Evolutionary conservation across 2,797 vertebrate species (phyloP), one percentile per base, ranked within the genome.

Genomic region (Sylvia borin): DNA sequence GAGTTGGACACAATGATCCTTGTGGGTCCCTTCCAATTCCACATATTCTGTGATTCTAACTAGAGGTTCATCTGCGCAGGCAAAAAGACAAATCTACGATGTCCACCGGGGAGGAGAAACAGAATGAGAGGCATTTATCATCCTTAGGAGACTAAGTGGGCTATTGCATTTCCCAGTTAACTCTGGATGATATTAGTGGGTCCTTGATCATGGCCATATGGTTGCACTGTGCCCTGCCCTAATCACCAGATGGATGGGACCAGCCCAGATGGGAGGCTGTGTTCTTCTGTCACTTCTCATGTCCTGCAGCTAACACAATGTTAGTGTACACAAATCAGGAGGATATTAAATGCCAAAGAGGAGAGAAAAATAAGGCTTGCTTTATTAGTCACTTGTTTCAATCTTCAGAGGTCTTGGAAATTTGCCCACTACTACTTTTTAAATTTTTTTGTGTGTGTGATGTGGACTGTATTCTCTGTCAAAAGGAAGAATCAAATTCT

Each of bases 81-180:
- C 32, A 81, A 38, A 77, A 85, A 80, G 78, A 85, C 68, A 81
- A 91, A 90, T 93, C 62, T 70, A 3, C 55, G 20, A 48, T n/a
- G 47, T 65, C 45, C 72, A 31, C 42, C 54, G 54, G 42, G 82
- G 65, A 95, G 85, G 85, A 92, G 68, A 92, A 65, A 43, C 21
- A 50, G 85, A 91, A 89, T 82, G 78, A 93, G 85, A 88, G 50
- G 40, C 36, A 91, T 95, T 92, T 80, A 68, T 90, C 91, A 90
- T 92, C 65, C 58, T 83, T 93, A 95, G 90, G 70, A 83, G 45
- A 13, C 68, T 88, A 88, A 90, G 78, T 90, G 75, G 75, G 72
- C 73, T 80, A 40, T 42, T 51, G 88, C 43, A 65, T 48, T 67
- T 91, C 45, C 61, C 57, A 29, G 45, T 43, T 68, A 72, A 29